phyloP scores from a whole-genome alignment of 2,113 vertebrate species.

The Furnarius figulus region DNA sequence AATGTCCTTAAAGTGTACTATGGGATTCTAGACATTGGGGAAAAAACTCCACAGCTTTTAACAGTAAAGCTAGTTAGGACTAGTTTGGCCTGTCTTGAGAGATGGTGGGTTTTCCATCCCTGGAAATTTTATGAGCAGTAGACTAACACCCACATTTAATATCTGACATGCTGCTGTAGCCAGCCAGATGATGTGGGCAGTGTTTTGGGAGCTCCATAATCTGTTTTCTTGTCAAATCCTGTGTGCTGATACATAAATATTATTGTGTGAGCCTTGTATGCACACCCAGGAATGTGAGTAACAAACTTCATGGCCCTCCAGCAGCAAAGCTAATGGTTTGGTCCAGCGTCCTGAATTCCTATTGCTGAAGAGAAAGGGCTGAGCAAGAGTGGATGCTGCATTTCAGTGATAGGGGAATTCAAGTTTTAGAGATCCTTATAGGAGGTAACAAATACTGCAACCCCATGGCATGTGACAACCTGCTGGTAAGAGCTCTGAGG shows the following conservation, averaged over 20 bases:
- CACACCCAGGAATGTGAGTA: background rate
- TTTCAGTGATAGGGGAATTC: accelerated
- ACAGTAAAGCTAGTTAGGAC: background rate
- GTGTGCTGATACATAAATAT: background rate
- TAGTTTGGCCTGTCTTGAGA: background rate
- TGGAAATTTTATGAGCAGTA: background rate
- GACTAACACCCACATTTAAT: background rate
- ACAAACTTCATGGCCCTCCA: background rate
- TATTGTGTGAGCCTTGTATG: background rate
- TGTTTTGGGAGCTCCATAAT: background rate
- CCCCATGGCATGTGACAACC: background rate
- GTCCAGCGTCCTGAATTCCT: background rate
- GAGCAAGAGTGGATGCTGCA: background rate
- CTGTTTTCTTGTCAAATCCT: background rate
- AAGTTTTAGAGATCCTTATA: background rate
- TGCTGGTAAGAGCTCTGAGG: background rate
- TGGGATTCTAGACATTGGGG: background rate
- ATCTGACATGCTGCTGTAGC: background rate
- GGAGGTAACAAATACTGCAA: background rate
- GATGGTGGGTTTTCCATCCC: background rate
- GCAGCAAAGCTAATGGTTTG: background rate
- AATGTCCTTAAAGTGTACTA: background rate
- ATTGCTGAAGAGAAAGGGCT: background rate
- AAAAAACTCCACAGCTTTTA: accelerated
- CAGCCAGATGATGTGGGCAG: background rate